phyloP scores from a whole-genome alignment of 2,797 vertebrate genomes.

The Falco peregrinus region DNA sequence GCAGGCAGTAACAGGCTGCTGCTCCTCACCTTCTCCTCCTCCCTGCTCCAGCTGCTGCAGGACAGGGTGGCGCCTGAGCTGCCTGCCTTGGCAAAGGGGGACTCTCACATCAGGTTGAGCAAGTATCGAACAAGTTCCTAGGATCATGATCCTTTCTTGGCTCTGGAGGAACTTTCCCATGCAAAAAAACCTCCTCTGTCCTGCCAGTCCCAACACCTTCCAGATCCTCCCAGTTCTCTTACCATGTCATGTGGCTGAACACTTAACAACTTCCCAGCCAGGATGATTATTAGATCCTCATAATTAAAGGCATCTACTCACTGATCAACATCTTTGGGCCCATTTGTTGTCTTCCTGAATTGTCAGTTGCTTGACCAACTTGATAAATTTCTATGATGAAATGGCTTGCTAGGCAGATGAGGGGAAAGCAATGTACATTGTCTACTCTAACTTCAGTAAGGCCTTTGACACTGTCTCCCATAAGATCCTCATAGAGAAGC shows the following conservation, averaged over 20 bases:
- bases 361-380: not conserved
- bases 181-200: not conserved
- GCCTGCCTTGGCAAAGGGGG: conserved; percentile 31
- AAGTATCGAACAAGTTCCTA: conserved; percentile 4
- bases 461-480: not conserved
- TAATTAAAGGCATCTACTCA: conserved; percentile 18
- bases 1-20: conserved; percentile 37
- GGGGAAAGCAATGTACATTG: not conserved
- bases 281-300: not conserved
- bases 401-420: not conserved
- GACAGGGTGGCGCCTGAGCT: conserved; percentile 34
- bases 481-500: not conserved
- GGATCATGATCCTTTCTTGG: conserved; percentile 44
- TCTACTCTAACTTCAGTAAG: not conserved
- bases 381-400: not conserved
- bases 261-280: not conserved
- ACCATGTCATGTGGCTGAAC: not conserved
- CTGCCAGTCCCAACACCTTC: conserved; percentile 19
- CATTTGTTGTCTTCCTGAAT: not conserved
- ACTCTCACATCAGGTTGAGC: conserved; percentile 38
- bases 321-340: not conserved
- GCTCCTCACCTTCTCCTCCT: not conserved
- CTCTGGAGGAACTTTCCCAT: conserved; percentile 55
- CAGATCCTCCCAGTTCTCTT: conserved; percentile 18
- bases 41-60: not conserved